phyloP scores from a whole-genome alignment of 2,888 invertebrate species.

The Opisthograptis luteolata region DNA sequence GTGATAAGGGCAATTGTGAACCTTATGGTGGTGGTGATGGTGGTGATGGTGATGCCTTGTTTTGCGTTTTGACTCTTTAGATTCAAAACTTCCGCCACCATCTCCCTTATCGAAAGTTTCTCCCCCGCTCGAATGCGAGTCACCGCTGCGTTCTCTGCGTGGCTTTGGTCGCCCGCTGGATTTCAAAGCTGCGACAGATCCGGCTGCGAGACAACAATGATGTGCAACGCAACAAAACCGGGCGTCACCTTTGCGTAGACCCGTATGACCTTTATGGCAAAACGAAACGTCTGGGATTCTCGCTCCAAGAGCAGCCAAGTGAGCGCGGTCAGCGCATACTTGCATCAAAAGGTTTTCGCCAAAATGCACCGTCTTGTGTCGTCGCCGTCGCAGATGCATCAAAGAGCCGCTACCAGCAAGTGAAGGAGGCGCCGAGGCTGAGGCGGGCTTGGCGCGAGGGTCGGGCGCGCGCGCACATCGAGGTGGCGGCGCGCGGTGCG shows the following conservation, averaged over 20 bases:
- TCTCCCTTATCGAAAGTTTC: constrained; percentile 74
- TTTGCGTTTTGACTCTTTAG: constrained; percentile 66
- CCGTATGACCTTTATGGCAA: constrained; percentile 78
- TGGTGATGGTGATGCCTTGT: constrained; percentile 69
- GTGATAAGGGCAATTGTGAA: constrained; percentile 76
- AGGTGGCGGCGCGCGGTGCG: constrained; percentile 78
- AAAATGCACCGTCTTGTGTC: constrained; percentile 91
- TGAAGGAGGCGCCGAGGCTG: constrained; percentile 84
- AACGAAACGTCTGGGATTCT: constrained; percentile 78
- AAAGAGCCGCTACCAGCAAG: constrained; percentile 76
- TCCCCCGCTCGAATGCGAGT: constrained; percentile 79
- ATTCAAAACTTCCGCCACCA: constrained; percentile 51
- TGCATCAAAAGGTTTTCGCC: constrained; percentile 90
- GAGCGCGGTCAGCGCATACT: constrained; percentile 88
- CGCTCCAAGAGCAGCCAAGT: constrained; percentile 77
- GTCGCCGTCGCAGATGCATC: constrained; percentile 87
- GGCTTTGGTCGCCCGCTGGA: constrained; percentile 68
- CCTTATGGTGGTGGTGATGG: constrained; percentile 75
- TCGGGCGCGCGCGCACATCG: constrained; percentile 76
- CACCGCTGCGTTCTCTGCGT: constrained; percentile 71
- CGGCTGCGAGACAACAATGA: constrained; percentile 78
- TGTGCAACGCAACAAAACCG: constrained; percentile 80
- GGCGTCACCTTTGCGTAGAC: constrained; percentile 70
- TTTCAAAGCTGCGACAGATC: constrained; percentile 68
- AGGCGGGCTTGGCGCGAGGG: constrained; percentile 76